A percentile compares a stretch with the other conserved stretches of the same genome.
phyloP scores from a whole-genome alignment of 1,140 invertebrate species.

The Alviniconcha marisindica region DNA sequence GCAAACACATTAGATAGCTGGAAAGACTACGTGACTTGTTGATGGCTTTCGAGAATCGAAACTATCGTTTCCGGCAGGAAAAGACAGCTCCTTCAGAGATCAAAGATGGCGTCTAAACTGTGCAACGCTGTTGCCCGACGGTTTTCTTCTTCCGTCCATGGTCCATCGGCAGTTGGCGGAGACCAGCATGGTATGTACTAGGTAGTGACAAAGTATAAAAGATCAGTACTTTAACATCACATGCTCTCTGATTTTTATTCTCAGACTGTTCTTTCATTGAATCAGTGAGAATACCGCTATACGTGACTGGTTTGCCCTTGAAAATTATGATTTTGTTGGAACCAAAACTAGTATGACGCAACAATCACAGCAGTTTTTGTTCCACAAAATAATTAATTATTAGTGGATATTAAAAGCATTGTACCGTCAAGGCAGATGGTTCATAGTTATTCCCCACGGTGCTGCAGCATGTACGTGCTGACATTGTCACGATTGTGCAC shows the following conservation, averaged over 20 bases:
- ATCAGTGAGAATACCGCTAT: too few species aligned
- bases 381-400: too few species aligned
- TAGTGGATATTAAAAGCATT: too few species aligned
- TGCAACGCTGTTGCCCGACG: not conserved
- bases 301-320: constrained; percentile 18
- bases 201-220: not conserved
- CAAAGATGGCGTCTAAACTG: constrained; percentile 17
- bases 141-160: constrained; percentile 15
- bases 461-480: too few species aligned
- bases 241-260: not conserved
- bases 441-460: too few species aligned
- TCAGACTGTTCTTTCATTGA: not conserved
- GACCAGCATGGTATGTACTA: not conserved
- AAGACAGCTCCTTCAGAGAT: not conserved
- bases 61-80: not conserved
- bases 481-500: too few species aligned
- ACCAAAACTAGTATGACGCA: not conserved
- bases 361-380: not conserved
- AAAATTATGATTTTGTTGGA: not conserved
- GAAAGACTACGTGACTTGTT: too few species aligned
- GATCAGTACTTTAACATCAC: not conserved
- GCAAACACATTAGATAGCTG: too few species aligned
- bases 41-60: too few species aligned
- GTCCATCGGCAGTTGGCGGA: constrained; percentile 8
- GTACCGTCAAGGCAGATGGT: too few species aligned